Base-by-base conservation (phyloP, 2,888 invertebrate species). In the Baccha elongata region DNA sequence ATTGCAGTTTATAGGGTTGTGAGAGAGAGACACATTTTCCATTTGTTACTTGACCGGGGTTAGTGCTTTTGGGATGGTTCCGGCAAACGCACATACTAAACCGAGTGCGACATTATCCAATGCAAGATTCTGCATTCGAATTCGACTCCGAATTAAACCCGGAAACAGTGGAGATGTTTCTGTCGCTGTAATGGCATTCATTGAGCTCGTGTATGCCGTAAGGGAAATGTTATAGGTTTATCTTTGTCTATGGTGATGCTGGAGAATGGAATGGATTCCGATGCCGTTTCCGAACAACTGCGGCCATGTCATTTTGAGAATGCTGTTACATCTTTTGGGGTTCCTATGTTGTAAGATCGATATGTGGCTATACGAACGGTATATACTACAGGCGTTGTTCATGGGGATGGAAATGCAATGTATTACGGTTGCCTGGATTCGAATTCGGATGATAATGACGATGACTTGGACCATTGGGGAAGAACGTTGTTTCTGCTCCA, bases 261-360 rank as follows among this genome's bases (percentile, higher is more conserved):
- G 4, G 3, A 29, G 62, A 53, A 23, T 40, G n/a, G 58, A 40
- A 15, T 29, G 46, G 35, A 17, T 37, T 35, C 46, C 53, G 37
- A 46, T 37, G 40, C 32, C 29, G 32, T 37, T 46, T 40, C 37
- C 44, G 68, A 73, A 78, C 72, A 83, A 78, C 72, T 83, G 83
- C 72, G 83, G 78, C 83, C 68, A 83, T 83, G 83, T 83, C 71
- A 72, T 68, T 72, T 78, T 55, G 44, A 62, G 78, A 83, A 83
- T 78, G 83, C 68, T 68, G 72, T 73, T 68, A 68, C 62, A 76
- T 62, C 46, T 73, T 72, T 55, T 32, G 50, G 19, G 52, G 64
- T 2, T 42, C 37, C 17, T 48, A 17, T 19, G 19, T 29, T 29
- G 50, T 17, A 37, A 72, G 64, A 83, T 78, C 83, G 78, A 83